Evolutionary conservation across 2,888 invertebrate genomes (phyloP).

Genomic region (Panorpa germanica): DNA sequence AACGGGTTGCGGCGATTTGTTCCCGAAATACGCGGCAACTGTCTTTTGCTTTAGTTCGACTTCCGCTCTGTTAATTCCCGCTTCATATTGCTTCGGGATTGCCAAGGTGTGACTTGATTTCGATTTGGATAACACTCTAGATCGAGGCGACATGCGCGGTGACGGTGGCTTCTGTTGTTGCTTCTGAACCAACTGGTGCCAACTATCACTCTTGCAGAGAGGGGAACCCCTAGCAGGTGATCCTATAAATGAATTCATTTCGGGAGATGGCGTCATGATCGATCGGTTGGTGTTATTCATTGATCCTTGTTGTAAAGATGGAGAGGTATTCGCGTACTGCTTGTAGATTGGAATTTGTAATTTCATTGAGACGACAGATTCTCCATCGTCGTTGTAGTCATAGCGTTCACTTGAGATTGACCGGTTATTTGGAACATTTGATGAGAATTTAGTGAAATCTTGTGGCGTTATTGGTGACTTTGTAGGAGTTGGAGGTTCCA

Average conservation of each 20-base stretch:
- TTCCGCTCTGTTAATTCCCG: constrained; percentile 48
- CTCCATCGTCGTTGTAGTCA: constrained; percentile 20
- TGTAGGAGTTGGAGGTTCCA: constrained; percentile 3
- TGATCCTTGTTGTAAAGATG: constrained; percentile 20
- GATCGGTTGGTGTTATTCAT: constrained; percentile 17
- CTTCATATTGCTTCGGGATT: constrained; percentile 65
- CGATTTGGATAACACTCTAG: constrained; percentile 28
- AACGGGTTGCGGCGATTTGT: constrained; percentile 22
- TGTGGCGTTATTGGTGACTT: neutral
- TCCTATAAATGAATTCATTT: constrained; percentile 13
- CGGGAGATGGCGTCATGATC: constrained; percentile 8
- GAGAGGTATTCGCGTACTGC: constrained; percentile 13
- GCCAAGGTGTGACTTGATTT: constrained; percentile 58
- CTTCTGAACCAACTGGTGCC: constrained; percentile 47
- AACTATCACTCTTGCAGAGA: constrained; percentile 58
- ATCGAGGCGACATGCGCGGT: constrained; percentile 25
- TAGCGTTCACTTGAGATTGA: too few species aligned
- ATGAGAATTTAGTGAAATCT: neutral
- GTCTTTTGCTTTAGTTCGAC: constrained; percentile 49
- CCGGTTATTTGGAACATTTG: too few species aligned
- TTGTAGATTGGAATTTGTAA: constrained; percentile 20
- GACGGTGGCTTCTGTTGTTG: constrained; percentile 21
- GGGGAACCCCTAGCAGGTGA: constrained; percentile 15
- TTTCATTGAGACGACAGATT: constrained; percentile 24
- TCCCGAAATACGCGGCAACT: constrained; percentile 53